Base-by-base conservation (phyloP, 2,888 invertebrate species). In the Troides oblongomaculatus region DNA sequence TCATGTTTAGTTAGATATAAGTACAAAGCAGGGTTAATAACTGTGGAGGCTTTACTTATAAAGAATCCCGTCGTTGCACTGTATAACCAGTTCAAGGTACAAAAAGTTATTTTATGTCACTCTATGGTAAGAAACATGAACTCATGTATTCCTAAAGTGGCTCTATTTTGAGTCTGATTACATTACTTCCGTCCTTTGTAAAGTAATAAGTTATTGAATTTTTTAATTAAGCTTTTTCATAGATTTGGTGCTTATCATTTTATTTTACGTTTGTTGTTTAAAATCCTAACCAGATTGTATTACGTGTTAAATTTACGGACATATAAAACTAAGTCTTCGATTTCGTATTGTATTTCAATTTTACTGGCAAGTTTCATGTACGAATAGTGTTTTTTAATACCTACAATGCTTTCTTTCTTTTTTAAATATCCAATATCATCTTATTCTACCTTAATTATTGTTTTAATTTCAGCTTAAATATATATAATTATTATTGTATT, bases 41-140 rank as follows among this genome's bases (percentile, higher is more conserved):
- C 68, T 72, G 72, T 71, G 74, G 77, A 77, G 77, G 77, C 77
- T 77, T 72, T 64, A 71, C 71, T 64, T 71, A 46, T 68, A 59
- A 69, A 74, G 68, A 72, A 69, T 73, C 72, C 72, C 72, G 64
- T 72, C 71, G 72, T 72, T 76, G 71, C 71, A 72, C 71, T 73
- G 73, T 73, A 69, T 69, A 68, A 68, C 62, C 70, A 68, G 58
- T 70, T 72, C 75, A 74, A 72, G 73, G 73, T 75, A 77, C 73
- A 75, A 74, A 74, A 65, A 67, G 62, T 71, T 74, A 72, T 71
- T 71, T 72, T 69, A 60, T 71, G 30, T 66, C 67, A 50, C 66
- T 63, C 25, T 72, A 59, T 65, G n/a, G 6, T 69, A 50, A 64
- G 46, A 43, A 65, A 67, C 23, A 56, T 60, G 23, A 69, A 56